Conservation (phyloP, 2,113 vertebrate species). For the Rattus rattus region DNA sequence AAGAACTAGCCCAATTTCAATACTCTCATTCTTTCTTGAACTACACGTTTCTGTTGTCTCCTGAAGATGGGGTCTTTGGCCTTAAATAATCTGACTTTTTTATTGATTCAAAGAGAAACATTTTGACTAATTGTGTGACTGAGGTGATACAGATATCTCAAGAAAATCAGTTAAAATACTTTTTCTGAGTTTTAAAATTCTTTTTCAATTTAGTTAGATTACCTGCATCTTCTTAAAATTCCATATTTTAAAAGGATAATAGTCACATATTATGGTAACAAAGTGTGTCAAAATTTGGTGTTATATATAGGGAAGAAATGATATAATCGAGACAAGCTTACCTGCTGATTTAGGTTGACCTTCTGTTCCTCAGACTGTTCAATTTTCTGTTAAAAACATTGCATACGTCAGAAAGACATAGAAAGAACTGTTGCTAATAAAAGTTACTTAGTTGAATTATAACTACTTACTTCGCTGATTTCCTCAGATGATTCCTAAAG, state of each 20-base stretch:
- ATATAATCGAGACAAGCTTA: not conserved
- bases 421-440: not conserved
- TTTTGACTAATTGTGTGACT: not conserved
- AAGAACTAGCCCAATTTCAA: not conserved
- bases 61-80: too few relatives aligned
- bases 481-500: conserved; percentile 19
- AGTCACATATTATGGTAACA: not conserved
- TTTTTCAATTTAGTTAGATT: not conserved
- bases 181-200: not conserved
- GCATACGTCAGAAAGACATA: not conserved
- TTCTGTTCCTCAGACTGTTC: not conserved
- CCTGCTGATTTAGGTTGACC: not conserved
- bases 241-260: not conserved
- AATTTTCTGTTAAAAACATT: conserved; percentile 12
- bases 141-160: not conserved
- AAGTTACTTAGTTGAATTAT: not conserved
- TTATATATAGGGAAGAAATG: not conserved
- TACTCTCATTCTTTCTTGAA: not conserved
- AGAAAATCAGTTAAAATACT: not conserved
- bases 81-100: not conserved
- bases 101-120: not conserved
- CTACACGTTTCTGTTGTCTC: not conserved
- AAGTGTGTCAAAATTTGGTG: not conserved
- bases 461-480: not conserved
- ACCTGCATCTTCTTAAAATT: not conserved